These are phyloP conservation scores for Poeciliopsis retropinna DNA, from an alignment of 2,113 vertebrate species.

Conservation along the genomic window DNA sequence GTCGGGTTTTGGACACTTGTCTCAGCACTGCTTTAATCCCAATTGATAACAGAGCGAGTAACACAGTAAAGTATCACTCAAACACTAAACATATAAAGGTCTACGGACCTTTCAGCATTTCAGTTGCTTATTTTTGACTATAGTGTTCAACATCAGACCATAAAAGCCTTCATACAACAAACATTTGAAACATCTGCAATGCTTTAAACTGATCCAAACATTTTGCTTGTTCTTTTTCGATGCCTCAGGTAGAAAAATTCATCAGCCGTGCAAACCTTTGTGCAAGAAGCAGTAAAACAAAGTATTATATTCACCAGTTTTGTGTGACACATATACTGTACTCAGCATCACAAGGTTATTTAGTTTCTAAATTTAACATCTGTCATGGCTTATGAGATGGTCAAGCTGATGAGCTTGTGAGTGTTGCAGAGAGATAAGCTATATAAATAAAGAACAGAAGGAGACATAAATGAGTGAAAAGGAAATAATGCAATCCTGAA, in stretches of 20 bases:
- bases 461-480: background rate
- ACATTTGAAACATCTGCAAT: slow-evolving; percentile 3
- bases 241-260: slow-evolving; percentile 8
- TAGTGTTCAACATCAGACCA: background rate
- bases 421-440: background rate
- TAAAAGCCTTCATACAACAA: slow-evolving; percentile 3
- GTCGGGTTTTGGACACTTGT: background rate
- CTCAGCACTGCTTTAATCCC: background rate
- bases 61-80: background rate
- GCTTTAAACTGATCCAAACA: background rate
- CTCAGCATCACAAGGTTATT: slow-evolving; percentile 10
- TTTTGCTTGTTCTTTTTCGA: slow-evolving; percentile 44
- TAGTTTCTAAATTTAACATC: background rate
- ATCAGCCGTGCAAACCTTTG: background rate
- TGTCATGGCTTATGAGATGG: slow-evolving; percentile 16
- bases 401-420: slow-evolving; percentile 2
- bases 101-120: background rate
- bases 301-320: background rate
- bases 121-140: background rate
- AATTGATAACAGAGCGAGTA: slow-evolving; percentile 6
- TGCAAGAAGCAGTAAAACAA: background rate
- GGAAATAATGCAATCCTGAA: slow-evolving; percentile 2
- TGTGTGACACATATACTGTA: background rate
- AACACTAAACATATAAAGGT: background rate
- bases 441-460: background rate